phyloP scores from a whole-genome alignment of 2,888 invertebrate genomes.

The Acanthoscelides obtectus region DNA sequence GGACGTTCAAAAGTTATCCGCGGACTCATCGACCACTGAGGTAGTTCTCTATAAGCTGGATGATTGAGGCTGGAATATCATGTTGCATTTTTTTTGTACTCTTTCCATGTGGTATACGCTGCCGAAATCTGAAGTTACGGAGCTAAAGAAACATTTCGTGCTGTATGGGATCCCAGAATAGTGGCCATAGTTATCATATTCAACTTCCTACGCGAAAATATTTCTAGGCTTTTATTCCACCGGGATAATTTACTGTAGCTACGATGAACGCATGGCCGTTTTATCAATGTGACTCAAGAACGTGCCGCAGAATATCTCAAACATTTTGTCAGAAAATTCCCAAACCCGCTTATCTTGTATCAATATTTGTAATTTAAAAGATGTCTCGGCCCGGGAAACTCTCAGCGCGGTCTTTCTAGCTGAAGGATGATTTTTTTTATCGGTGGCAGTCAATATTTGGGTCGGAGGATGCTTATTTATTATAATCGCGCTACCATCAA shows the following conservation, averaged over 20 bases:
- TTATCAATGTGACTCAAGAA: slow-evolving; percentile 23
- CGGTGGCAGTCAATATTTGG: slow-evolving; percentile 8
- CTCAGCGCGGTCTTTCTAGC: slow-evolving; percentile 14
- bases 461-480: background rate
- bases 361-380: slow-evolving; percentile 49
- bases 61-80: no score
- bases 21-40: no score
- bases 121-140: no score
- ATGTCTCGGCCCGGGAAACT: slow-evolving; percentile 34
- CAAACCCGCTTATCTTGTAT: slow-evolving; percentile 49
- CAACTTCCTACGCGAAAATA: no score
- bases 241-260: background rate
- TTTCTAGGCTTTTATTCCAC: background rate
- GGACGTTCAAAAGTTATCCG: no score
- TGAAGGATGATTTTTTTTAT: slow-evolving; percentile 18
- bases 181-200: no score
- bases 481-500: background rate
- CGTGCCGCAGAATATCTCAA: slow-evolving; percentile 36
- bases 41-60: no score
- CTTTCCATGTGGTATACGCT: no score
- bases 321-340: slow-evolving; percentile 48
- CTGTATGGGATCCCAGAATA: no score
- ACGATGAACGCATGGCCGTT: background rate
- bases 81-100: no score
- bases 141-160: no score